Conservation (phyloP, 2,888 invertebrate species). For the Sminthurinus aureus region DNA sequence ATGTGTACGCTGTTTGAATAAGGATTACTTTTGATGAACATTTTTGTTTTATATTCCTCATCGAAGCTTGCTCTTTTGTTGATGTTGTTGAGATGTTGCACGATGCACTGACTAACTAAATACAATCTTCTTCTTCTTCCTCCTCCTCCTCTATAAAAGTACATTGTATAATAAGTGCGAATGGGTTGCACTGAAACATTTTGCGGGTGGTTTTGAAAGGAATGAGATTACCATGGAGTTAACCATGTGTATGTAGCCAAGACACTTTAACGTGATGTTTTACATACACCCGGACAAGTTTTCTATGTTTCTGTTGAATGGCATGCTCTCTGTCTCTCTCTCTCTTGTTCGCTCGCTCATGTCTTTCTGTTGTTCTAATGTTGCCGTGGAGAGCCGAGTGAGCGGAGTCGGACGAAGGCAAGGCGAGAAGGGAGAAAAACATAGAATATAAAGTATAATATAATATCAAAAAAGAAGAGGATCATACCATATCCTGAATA, state of each 20-base stretch:
- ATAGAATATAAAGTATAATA: not conserved
- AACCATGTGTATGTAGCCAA: not conserved
- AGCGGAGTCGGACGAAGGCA: not conserved
- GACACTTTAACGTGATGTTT: slow-evolving; percentile 3
- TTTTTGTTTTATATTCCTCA: not conserved
- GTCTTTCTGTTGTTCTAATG: too few relatives aligned
- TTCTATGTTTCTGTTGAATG: not conserved
- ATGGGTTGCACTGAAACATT: not conserved
- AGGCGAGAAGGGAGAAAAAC: not conserved
- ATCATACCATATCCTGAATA: too few relatives aligned
- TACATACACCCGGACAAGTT: slow-evolving; percentile 29
- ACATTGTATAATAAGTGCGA: slow-evolving; percentile 5
- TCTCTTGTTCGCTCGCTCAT: too few relatives aligned
- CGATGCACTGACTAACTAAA: too few relatives aligned
- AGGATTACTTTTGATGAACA: not conserved
- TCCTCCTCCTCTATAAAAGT: slow-evolving; percentile 2
- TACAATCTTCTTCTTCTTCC: too few relatives aligned
- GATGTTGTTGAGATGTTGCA: not conserved
- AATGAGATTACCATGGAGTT: slow-evolving; percentile 1
- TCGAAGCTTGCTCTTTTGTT: not conserved
- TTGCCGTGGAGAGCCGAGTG: not conserved
- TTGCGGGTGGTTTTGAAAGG: slow-evolving; percentile 20
- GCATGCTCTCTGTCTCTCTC: not conserved
- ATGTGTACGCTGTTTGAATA: not conserved
- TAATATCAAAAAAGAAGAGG: not conserved